Evolutionary conservation across 2,113 vertebrate genomes (phyloP), one percentile per base, ranked within the genome.

Genomic region (Cricetomys ansorgei): DNA sequence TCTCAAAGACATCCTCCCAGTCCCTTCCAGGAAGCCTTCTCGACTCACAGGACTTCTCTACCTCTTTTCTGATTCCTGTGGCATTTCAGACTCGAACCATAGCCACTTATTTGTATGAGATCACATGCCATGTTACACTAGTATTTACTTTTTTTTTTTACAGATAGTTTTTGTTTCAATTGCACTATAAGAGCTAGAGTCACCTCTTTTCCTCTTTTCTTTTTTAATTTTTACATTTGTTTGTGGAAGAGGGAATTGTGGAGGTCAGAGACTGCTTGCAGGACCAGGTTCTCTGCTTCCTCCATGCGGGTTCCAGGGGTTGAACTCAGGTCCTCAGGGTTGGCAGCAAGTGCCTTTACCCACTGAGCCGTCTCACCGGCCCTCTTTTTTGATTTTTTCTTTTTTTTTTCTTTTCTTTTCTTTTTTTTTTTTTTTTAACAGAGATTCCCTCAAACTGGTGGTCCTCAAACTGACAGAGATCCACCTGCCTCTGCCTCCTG

Each of bases 101-200:
- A 92, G 59, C 15, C 34, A 75, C 91, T 69, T 89, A 57, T 84
- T 91, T 88, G 34, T 81, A 85, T 40, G 62, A 55, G 45, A 59
- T 83, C 12, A 3, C 53, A 76, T 65, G 45, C 55, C 37, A 77
- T 48, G 75, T 70, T 83, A 59, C 53, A 34, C 76, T 87, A 55
- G 77, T 81, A 65, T 73, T 91, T 80, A 85, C 70, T 91, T 96
- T 94, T 89, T 91, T 88, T 94, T n/a, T n/a, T n/a, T n/a, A n/a
- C n/a, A n/a, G n/a, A n/a, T n/a, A n/a, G n/a, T n/a, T n/a, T n/a
- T n/a, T n/a, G n/a, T n/a, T n/a, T n/a, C n/a, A n/a, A n/a, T n/a
- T n/a, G n/a, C n/a, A n/a, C n/a, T n/a, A n/a, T n/a, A n/a, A n/a
- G n/a, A n/a, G n/a, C n/a, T n/a, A n/a, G n/a, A n/a, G n/a, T n/a